These are phyloP conservation scores for Brachionus paranguensis DNA, from an alignment of 1,140 invertebrate species.

Conservation along the genomic window DNA sequence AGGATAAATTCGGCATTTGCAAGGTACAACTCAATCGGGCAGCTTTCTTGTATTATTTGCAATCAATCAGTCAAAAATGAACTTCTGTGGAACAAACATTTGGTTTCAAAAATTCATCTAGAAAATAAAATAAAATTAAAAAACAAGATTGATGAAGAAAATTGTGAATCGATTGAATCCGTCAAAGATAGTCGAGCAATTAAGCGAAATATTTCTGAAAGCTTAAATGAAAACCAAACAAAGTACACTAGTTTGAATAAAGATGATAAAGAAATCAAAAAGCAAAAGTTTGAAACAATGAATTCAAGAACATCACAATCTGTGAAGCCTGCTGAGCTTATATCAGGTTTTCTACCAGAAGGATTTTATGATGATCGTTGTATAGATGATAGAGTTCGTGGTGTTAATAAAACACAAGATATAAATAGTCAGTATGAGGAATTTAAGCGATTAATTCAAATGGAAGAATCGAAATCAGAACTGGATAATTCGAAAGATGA, in stretches of 20 bases:
- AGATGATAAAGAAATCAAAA: background rate
- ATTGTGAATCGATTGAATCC: background rate
- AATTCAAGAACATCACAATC: background rate
- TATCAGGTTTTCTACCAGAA: background rate
- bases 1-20: conserved; percentile 25
- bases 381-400: background rate
- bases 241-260: background rate
- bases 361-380: conserved; percentile 31
- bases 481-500: background rate
- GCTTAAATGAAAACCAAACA: background rate
- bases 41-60: conserved; percentile 15
- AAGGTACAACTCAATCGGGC: conserved; percentile 29
- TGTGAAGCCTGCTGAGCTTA: background rate
- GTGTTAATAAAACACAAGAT: background rate
- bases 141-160: background rate
- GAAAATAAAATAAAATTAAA: conserved; percentile 36
- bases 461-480: background rate
- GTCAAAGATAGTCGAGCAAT: background rate
- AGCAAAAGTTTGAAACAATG: background rate
- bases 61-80: conserved; percentile 21
- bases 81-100: conserved; percentile 6
- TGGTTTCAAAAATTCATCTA: conserved; percentile 11
- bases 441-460: conserved; percentile 37
- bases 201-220: background rate
- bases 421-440: conserved; percentile 23